Evolutionary conservation across 2,113 vertebrate species (phyloP).

Genomic region (Phalacrocorax pelagicus): DNA sequence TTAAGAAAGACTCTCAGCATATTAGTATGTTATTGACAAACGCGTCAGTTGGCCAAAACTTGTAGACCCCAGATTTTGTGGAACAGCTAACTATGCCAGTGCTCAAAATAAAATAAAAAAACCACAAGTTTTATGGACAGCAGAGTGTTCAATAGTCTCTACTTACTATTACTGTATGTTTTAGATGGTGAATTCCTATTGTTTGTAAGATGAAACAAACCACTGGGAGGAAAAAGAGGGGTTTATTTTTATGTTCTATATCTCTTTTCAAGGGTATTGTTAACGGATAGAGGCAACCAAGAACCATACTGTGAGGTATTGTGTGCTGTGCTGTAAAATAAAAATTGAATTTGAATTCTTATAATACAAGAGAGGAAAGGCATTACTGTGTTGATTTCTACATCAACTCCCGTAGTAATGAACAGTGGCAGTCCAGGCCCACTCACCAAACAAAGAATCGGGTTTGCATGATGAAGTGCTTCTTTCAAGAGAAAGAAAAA

Average conservation of each 20-base stretch:
- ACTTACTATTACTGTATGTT: neutral
- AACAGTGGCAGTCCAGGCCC: conserved; percentile 27
- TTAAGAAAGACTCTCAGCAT: neutral
- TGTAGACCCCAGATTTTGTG: neutral
- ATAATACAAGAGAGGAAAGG: conserved; percentile 36
- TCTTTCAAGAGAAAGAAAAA: conserved; percentile 30
- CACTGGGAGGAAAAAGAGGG: neutral
- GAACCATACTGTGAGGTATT: conserved; percentile 23
- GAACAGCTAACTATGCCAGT: neutral
- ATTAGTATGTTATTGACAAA: neutral
- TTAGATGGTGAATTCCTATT: conserved; percentile 22
- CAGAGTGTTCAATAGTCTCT: neutral
- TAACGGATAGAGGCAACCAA: conserved; percentile 9
- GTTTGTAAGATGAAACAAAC: conserved; percentile 40
- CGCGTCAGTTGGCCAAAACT: neutral
- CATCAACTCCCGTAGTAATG: conserved; percentile 20
- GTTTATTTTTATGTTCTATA: conserved; percentile 35
- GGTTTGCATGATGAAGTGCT: conserved; percentile 15
- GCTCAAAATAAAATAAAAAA: neutral
- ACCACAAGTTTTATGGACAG: neutral
- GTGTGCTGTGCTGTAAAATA: conserved; percentile 48
- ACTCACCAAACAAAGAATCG: conserved; percentile 16
- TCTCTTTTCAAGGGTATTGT: conserved; percentile 26
- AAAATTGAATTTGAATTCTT: conserved; percentile 61
- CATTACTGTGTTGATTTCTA: conserved; percentile 44